Base-by-base conservation (phyloP, 2,888 invertebrate species). In the Zootermopsis nevadensis region DNA sequence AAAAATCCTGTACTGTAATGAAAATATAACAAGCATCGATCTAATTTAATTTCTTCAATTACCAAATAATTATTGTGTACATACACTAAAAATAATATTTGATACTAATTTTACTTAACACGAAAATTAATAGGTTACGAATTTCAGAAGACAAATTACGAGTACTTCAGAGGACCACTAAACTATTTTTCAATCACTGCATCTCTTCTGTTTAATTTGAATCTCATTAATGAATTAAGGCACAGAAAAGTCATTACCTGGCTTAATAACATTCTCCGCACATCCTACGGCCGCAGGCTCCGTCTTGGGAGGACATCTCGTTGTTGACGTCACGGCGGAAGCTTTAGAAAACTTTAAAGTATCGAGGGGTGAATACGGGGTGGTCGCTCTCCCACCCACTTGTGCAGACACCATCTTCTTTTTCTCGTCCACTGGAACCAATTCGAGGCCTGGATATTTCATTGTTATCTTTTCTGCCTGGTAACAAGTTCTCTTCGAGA, bases 391-490 rank as follows among this genome's bases (percentile, higher is more conserved):
- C 38, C n/a, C 24, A n/a, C n/a, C 38, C 22, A 24, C 10, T 35
- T 35, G 24, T 35, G 22, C 6, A 8, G 60, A 60, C 27, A n/a
- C 15, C 15, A 48, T 15, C 48, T n/a, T n/a, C n/a, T 1, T 48
- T 48, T 15, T 48, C 19, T 48, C 48, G 19, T 48, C 48, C 48
- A 48, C 19, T 3, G 48, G 48, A 60, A 24, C 38, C 27, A 1
- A 1, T 15, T 74, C 74, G 24, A n/a, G 24, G 24, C 35, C 74
- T n/a, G 74, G 33, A 24, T 74, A 74, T n/a, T 74, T 74, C 74
- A 74, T 2, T 74, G 27, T 42, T 1, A 74, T 35, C n/a, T 74
- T 74, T 74, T 38, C 74, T 10, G 74, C n/a, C 10, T 74, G 35
- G n/a, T n/a, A 74, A 15, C 10, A 69, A 42, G 74, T 74, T 38